A percentile compares a stretch with the other conserved stretches of the same genome.
Evolutionary conservation across 2,797 vertebrate genomes (phyloP).

Genomic region (Pelochelys cantorii): DNA sequence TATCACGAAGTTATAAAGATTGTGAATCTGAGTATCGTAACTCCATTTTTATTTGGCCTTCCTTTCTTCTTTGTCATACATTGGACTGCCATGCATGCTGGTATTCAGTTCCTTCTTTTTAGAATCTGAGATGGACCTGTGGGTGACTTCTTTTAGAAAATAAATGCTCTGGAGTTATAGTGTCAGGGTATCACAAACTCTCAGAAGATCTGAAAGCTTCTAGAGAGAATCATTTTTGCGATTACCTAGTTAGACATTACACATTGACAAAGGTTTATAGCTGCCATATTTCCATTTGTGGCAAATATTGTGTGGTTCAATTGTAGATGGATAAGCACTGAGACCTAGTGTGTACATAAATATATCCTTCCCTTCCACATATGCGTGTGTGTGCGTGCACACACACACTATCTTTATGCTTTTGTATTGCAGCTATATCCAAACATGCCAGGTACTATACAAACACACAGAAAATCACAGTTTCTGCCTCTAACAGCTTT

Average conservation of each 20-base stretch:
- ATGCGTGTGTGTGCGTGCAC: too few relatives aligned
- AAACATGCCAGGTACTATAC: slow-evolving; percentile 8
- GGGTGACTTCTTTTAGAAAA: not conserved
- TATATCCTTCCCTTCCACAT: too few relatives aligned
- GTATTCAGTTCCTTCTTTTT: not conserved
- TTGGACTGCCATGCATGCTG: not conserved
- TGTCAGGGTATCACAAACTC: not conserved
- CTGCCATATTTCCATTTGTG: too few relatives aligned
- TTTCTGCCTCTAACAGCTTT: slow-evolving; percentile 49
- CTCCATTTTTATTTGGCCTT: not conserved
- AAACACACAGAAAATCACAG: slow-evolving; percentile 41
- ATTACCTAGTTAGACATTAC: not conserved
- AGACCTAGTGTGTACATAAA: not conserved
- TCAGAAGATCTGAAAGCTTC: not conserved
- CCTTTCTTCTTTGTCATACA: not conserved
- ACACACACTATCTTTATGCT: not conserved
- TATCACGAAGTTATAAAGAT: not conserved
- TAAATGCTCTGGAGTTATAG: not conserved
- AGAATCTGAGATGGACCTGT: not conserved
- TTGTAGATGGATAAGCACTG: not conserved
- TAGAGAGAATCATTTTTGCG: not conserved
- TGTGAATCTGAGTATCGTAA: not conserved
- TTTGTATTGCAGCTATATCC: slow-evolving; percentile 42
- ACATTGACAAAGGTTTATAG: not conserved
- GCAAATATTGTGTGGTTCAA: not conserved